A percentile compares a stretch with the other conserved stretches of the same genome.
Evolutionary conservation across 2,113 vertebrate genomes (phyloP).

Genomic region (Gymnorhina tibicen): DNA sequence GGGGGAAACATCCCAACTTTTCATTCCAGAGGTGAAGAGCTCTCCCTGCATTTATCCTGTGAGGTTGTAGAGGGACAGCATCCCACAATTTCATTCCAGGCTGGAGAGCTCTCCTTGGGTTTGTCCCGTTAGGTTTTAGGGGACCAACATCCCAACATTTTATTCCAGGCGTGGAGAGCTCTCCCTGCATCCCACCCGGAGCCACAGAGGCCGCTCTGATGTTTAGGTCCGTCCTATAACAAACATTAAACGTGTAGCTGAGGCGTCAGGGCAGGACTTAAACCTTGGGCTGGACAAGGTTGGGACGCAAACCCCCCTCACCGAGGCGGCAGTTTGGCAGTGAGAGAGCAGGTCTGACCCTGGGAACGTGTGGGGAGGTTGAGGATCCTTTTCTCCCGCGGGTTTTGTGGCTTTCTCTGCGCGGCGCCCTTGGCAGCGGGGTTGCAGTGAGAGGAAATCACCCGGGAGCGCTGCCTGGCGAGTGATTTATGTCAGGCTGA

Average conservation of each 20-base stretch:
- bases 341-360: neutral
- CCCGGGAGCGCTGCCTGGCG: neutral
- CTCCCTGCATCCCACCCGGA: neutral
- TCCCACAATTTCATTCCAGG: too few species aligned
- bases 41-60: too few species aligned
- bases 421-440: neutral
- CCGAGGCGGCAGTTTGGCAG: neutral
- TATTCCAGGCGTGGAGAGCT: neutral
- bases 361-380: neutral
- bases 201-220: neutral
- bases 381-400: neutral
- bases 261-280: neutral
- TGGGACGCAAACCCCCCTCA: neutral
- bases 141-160: neutral
- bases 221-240: neutral
- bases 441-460: neutral
- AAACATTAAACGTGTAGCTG: neutral
- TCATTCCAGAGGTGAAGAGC: too few species aligned
- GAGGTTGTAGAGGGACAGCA: too few species aligned
- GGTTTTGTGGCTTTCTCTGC: slow-evolving; percentile 19
- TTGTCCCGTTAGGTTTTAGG: accelerated
- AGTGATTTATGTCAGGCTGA: neutral
- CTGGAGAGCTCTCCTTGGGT: accelerated
- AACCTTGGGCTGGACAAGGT: neutral
- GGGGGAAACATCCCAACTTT: too few species aligned